These are phyloP conservation scores for Dermatemys mawii DNA, from an alignment of 2,113 vertebrate species.

Conservation along the genomic window DNA sequence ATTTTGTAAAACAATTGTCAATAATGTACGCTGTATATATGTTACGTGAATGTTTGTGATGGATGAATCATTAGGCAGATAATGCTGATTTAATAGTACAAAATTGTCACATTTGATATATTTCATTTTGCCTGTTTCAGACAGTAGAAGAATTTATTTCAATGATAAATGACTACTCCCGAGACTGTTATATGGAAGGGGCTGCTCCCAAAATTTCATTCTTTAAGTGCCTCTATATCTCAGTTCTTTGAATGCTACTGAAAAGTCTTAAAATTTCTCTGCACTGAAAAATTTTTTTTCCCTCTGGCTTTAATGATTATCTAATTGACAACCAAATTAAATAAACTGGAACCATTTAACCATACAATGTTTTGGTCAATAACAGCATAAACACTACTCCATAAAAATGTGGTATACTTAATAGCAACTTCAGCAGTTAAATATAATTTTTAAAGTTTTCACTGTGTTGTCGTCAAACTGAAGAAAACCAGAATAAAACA, in stretches of 20 bases:
- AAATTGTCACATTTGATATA: slow-evolving; percentile 9
- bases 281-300: slow-evolving; percentile 18
- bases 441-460: neutral
- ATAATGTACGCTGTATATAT: neutral
- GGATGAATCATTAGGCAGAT: slow-evolving; percentile 1
- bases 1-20: slow-evolving; percentile 3
- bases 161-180: slow-evolving; percentile 23
- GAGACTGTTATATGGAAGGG: neutral
- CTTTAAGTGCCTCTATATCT: slow-evolving; percentile 6
- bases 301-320: slow-evolving; percentile 33
- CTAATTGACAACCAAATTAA: slow-evolving; percentile 51
- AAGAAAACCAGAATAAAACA: neutral
- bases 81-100: slow-evolving; percentile 16
- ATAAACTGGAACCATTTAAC: slow-evolving; percentile 47
- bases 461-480: neutral
- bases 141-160: slow-evolving; percentile 18
- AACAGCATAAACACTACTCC: slow-evolving; percentile 18
- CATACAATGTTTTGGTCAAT: slow-evolving; percentile 17
- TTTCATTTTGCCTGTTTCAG: slow-evolving; percentile 24
- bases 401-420: neutral
- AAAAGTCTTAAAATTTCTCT: slow-evolving; percentile 18
- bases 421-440: slow-evolving; percentile 2
- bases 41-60: neutral
- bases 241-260: slow-evolving; percentile 17
- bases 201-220: neutral